Evolutionary conservation across 2,113 vertebrate species (phyloP).

Genomic region (Uria lomvia): DNA sequence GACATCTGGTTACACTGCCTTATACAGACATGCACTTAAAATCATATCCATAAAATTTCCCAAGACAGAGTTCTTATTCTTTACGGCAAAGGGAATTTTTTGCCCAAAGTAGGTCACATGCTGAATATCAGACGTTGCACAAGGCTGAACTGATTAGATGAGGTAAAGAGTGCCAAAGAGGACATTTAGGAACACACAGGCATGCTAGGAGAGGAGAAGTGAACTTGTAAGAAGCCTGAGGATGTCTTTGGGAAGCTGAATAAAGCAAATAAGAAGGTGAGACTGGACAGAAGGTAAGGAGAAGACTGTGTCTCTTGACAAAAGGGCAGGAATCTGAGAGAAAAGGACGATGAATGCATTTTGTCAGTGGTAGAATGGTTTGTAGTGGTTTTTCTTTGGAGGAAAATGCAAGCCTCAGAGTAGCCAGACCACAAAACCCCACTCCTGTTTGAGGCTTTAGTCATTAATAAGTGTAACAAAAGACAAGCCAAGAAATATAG

Average conservation of each 20-base stretch:
- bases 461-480: not conserved
- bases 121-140: not conserved
- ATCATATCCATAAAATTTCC: not conserved
- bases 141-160: not conserved
- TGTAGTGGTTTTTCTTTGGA: not conserved
- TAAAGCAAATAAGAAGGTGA: not conserved
- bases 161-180: not conserved
- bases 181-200: not conserved
- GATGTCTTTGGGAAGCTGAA: not conserved
- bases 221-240: not conserved
- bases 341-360: not conserved
- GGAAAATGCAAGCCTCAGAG: not conserved
- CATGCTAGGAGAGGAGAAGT: not conserved
- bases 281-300: not conserved
- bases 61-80: not conserved
- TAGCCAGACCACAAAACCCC: not conserved
- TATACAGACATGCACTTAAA: not conserved
- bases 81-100: not conserved
- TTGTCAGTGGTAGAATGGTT: not conserved
- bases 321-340: not conserved
- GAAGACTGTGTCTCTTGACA: accelerated
- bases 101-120: not conserved
- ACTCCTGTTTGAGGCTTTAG: not conserved
- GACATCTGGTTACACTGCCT: not conserved
- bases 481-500: not conserved